A percentile compares a stretch with the other conserved stretches of the same genome.
phyloP scores from a whole-genome alignment of 2,888 invertebrate species.

The Lepetodrilus schrolli region DNA sequence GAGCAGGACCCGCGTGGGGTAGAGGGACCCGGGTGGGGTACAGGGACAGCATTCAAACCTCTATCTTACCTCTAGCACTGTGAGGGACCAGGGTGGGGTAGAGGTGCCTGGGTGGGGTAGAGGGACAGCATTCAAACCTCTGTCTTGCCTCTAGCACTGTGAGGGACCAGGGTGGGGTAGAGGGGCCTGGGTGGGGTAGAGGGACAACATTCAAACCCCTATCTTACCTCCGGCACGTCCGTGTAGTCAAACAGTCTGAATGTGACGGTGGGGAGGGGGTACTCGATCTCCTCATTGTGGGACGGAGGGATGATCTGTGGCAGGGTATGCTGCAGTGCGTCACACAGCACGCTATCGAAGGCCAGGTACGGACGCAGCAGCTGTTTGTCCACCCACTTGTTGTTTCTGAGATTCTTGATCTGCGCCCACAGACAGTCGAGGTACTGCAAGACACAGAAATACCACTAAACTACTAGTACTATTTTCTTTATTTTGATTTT shows the following conservation, averaged over 20 bases:
- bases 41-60: background rate
- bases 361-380: constrained; percentile 95
- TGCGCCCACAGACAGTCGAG: constrained; percentile 97
- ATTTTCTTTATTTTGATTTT: no score
- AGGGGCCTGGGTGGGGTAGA: background rate
- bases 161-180: no score
- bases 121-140: no score
- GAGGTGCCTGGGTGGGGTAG: no score
- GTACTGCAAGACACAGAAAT: constrained; percentile 81
- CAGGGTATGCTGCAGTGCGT: constrained; percentile 95
- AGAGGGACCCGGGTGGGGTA: background rate
- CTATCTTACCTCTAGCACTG: constrained; percentile 81
- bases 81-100: no score
- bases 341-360: constrained; percentile 92
- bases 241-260: constrained; percentile 98
- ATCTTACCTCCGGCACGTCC: constrained; percentile 85
- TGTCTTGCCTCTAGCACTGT: no score
- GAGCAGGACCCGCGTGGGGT: no score
- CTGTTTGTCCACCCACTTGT: constrained; percentile 98
- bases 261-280: constrained; percentile 95
- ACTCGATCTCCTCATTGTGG: constrained; percentile 90
- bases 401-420: constrained; percentile 90
- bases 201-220: background rate
- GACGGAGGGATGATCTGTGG: constrained; percentile 93
- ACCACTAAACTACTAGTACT: no score